These are phyloP conservation scores for Emydocephalus ijimae DNA, from an alignment of 2,113 vertebrate genomes.

Conservation along the genomic window DNA sequence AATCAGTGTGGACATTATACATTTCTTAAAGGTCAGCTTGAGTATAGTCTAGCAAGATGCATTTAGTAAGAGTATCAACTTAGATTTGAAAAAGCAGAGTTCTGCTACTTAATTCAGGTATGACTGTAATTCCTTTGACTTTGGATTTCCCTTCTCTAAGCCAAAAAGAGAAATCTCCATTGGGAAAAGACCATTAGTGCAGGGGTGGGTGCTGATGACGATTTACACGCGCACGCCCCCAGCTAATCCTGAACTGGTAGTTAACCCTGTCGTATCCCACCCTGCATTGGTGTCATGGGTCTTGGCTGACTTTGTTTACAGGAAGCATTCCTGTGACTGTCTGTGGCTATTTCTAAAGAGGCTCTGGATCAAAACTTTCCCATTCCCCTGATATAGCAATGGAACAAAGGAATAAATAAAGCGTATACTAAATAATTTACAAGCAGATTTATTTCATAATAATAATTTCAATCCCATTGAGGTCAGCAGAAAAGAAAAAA, in stretches of 20 bases:
- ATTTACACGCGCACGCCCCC: no score
- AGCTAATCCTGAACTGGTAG: no score
- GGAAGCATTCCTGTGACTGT: neutral
- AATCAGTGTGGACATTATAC: fast-evolving
- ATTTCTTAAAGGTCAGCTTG: neutral
- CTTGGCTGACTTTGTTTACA: neutral
- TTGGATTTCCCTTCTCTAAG: neutral
- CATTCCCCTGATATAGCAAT: neutral
- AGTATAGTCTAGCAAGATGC: neutral
- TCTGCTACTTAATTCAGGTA: neutral
- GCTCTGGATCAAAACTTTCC: neutral
- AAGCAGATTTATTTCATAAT: neutral
- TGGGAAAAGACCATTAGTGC: neutral
- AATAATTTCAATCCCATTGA: neutral
- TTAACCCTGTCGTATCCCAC: no score
- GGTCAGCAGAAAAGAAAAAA: neutral
- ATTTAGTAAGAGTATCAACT: neutral
- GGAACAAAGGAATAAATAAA: neutral
- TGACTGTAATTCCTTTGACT: neutral
- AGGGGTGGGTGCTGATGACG: no score
- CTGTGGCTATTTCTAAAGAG: neutral
- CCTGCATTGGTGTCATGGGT: neutral
- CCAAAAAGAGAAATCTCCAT: neutral
- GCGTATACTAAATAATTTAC: neutral
- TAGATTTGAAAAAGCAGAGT: neutral